Evolutionary conservation across 2,113 vertebrate genomes (phyloP), one percentile per base, ranked within the genome.

Genomic region (Zosterops pallidus): DNA sequence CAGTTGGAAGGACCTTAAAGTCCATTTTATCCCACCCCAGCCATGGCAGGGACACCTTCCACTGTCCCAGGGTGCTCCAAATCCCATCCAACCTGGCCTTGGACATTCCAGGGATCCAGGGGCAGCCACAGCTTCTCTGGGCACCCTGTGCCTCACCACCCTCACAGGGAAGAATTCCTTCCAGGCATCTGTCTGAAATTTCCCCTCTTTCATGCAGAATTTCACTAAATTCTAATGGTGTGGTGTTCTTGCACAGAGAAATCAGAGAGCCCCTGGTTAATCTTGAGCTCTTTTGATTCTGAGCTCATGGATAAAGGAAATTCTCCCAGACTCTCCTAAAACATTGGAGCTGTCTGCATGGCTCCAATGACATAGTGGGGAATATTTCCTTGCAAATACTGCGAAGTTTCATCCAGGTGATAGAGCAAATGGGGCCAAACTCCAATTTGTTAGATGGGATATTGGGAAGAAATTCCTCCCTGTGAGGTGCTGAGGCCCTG

Each of bases 1-100:
- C 35, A 4, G 11, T 9, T 41, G 41, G 47, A 33, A 35, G 15
- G 35, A 33, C 6, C 13, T 42, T 33, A 42, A 42, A 63, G 5
- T 12, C 1, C 35, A 18, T 35, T 17, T 1, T 1, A 2, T 35
- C 1, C 24, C 69, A 24, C 0, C 5, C 29, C 24, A 7, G 37
- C 11, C 46, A n/a, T 6, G 28, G 15, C 39, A 39, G 24, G 23
- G n/a, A 29, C n/a, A 68, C 1, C 4, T 89, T 2, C 29, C n/a
- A 26, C n/a, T 4, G 0, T 3, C n/a, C 70, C 62, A 76, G 47
- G 8, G 0, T 41, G 21, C n/a, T 69, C 47, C 59, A 37, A 71
- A 2, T 3, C 11, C 49, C 0, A 1, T 49, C 49, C 64, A 55
- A 0, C 41, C n/a, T 41, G 65, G 10, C 20, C 52, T 72, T 19